Conservation (phyloP, 1,140 invertebrate species). For the Oscheius sp. region DNA sequence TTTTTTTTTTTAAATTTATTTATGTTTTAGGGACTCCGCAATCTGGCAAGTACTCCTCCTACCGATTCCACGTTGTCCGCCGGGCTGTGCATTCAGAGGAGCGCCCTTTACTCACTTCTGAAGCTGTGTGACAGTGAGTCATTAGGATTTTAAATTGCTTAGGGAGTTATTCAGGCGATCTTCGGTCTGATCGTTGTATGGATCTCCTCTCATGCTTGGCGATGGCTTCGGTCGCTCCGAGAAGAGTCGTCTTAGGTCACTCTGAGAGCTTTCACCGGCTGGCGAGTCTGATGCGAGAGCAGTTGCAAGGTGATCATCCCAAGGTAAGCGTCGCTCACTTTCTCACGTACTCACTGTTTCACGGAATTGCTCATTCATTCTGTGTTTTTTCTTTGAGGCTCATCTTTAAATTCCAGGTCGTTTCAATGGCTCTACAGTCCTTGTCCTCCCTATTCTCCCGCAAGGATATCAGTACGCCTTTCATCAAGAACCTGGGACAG, state of each 20-base stretch:
- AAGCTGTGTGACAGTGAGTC: constrained; percentile 64
- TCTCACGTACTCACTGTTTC: no score
- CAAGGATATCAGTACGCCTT: constrained; percentile 65
- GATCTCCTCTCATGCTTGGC: background rate
- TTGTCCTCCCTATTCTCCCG: constrained; percentile 74
- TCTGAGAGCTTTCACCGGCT: constrained; percentile 17
- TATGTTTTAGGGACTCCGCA: constrained; percentile 67
- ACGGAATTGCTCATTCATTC: no score
- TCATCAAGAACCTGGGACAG: constrained; percentile 46
- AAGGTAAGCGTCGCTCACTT: constrained; percentile 9
- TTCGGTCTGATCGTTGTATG: constrained; percentile 10
- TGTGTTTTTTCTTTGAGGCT: background rate
- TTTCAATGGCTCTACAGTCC: constrained; percentile 75
- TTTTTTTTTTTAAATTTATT: no score
- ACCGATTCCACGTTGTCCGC: background rate
- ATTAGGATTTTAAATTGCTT: no score
- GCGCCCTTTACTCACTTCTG: constrained; percentile 89
- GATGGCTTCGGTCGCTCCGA: constrained; percentile 7
- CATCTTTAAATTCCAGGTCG: constrained; percentile 66
- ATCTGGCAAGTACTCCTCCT: constrained; percentile 16
- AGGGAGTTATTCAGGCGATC: no score
- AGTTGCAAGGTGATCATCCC: constrained; percentile 20
- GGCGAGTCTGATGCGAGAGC: background rate
- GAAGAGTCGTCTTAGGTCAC: constrained; percentile 12
- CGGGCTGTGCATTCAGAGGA: constrained; percentile 57